Base-by-base conservation (phyloP, 2,888 invertebrate genomes). In the Microctonus hyperodae region DNA sequence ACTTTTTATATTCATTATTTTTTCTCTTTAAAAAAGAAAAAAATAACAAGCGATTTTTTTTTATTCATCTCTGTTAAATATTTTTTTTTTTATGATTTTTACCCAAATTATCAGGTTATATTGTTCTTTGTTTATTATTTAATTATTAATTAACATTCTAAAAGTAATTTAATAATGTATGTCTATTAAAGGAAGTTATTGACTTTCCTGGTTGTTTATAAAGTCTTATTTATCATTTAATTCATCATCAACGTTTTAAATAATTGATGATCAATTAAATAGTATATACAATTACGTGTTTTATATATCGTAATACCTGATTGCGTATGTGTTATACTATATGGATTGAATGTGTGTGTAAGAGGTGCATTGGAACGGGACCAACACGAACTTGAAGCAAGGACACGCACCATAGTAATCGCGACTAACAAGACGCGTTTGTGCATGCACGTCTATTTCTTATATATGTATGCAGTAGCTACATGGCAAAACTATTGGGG, bases 301-400 rank as follows among this genome's bases (percentile, higher is more conserved):
- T n/a, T n/a, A n/a, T 53, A 53, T 53, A 53, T 53, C 25, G 44
- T 44, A 33, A 50, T 60, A 48, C 35, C 9, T 31, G 44, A 48
- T 48, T 50, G 50, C 60, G 44, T 60, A n/a, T 44, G 16, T 44
- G 33, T 33, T n/a, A n/a, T n/a, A n/a, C n/a, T n/a, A n/a, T n/a
- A n/a, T n/a, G n/a, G 40, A 25, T 10, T 40, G 16, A 28, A 22
- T 35, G 57, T 22, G 60, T 51, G 23, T 59, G 61, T 60, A 25
- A 64, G 40, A 51, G 59, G 70, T 65, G 63, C 67, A 67, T 65
- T 66, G 73, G 70, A 77, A 76, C 73, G 76, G 75, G 77, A 78
- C 74, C 73, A 74, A 72, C 71, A 76, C 79, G 82, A 83, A 83
- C 83, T 83, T 83, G 82, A 82, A 71, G 77, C 80, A 83, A 82